Conservation (phyloP, 2,797 vertebrate species). For the Danionella dracula region DNA sequence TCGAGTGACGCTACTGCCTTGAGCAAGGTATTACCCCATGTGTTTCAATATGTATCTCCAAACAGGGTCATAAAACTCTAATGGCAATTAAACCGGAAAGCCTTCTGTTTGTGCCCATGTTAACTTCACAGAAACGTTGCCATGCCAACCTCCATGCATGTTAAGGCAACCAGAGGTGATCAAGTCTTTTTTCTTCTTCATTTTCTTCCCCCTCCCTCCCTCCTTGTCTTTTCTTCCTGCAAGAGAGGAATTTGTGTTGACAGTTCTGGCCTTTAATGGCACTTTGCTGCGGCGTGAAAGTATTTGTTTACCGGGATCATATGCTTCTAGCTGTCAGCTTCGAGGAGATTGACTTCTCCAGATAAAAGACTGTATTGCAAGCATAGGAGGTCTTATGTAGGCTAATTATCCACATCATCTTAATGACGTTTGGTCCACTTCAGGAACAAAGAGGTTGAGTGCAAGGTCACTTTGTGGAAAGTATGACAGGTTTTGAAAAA, state of each 20-base stretch:
- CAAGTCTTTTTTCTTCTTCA: slow-evolving; percentile 73
- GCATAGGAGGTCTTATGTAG: slow-evolving; percentile 74
- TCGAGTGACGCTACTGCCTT: neutral
- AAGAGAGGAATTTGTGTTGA: slow-evolving; percentile 97
- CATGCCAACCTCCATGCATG: slow-evolving; percentile 97
- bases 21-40: slow-evolving; percentile 4
- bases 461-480: slow-evolving; percentile 69
- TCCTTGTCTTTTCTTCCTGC: slow-evolving; percentile 52
- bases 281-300: slow-evolving; percentile 88
- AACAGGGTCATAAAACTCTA: slow-evolving; percentile 76
- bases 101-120: slow-evolving; percentile 84
- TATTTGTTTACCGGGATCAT: slow-evolving; percentile 98
- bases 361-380: slow-evolving; percentile 90
- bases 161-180: slow-evolving; percentile 97
- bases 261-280: slow-evolving; percentile 98
- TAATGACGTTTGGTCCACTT: slow-evolving; percentile 80
- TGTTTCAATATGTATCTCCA: slow-evolving; percentile 72
- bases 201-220: slow-evolving; percentile 36
- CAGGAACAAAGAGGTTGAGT: slow-evolving; percentile 67
- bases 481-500: slow-evolving; percentile 31
- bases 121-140: slow-evolving; percentile 92
- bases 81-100: slow-evolving; percentile 87
- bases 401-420: slow-evolving; percentile 86
- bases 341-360: slow-evolving; percentile 82
- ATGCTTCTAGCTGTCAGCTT: slow-evolving; percentile 87